Percentiles rank a stretch among this genome's conserved stretches.
phyloP scores from a whole-genome alignment of 2,113 vertebrate genomes.

The Rhineura floridana region DNA sequence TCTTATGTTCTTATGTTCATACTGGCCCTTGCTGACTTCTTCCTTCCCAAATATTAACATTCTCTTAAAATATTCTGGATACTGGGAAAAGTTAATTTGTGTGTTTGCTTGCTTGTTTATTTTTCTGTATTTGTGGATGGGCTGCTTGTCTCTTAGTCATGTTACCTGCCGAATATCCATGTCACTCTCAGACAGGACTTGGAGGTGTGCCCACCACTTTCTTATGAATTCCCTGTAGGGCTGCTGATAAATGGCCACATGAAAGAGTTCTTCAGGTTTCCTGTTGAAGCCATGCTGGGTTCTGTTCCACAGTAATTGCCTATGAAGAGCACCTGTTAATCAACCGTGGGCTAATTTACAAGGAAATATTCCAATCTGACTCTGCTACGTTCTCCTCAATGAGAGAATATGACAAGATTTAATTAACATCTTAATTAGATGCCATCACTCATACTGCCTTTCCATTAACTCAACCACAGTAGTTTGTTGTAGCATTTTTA shows the following conservation, averaged over 20 bases:
- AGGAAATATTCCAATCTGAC: conserved; percentile 57
- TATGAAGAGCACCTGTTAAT: conserved; percentile 61
- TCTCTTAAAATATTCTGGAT: background rate
- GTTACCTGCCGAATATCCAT: background rate
- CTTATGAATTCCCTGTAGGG: background rate
- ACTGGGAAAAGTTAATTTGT: background rate
- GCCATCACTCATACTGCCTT: conserved; percentile 48
- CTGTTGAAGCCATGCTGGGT: conserved; percentile 41
- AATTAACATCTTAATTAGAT: conserved; percentile 66
- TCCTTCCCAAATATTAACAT: background rate
- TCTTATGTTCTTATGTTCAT: too few relatives aligned
- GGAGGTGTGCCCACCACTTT: background rate
- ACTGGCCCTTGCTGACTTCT: background rate
- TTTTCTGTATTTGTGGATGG: background rate
- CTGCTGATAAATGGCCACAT: background rate
- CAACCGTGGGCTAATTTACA: conserved; percentile 61
- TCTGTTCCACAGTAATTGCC: conserved; percentile 60
- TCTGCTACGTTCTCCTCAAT: conserved; percentile 44
- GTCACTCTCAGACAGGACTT: background rate
- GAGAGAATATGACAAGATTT: conserved; percentile 62
- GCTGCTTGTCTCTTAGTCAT: background rate
- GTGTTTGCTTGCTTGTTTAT: background rate
- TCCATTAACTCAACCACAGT: conserved; percentile 35
- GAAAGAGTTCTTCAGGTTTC: conserved; percentile 30
- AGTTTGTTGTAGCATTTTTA: conserved; percentile 26